Evolutionary conservation across 2,797 vertebrate species (phyloP).

Genomic region (Microctenopoma stevenorrisi): DNA sequence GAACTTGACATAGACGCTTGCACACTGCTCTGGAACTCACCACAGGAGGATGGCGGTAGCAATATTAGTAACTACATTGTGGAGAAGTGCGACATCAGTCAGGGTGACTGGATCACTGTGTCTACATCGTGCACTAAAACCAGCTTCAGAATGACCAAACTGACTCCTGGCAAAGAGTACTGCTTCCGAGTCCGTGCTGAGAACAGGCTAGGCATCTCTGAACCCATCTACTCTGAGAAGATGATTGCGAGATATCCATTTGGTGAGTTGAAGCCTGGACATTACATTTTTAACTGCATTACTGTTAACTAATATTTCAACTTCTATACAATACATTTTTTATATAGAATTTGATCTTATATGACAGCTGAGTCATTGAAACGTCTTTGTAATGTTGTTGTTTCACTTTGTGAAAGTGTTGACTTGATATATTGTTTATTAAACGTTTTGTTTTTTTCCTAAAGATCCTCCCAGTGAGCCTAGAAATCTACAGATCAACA

Average conservation of each 20-base stretch:
- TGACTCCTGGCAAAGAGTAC: slow-evolving; percentile 93
- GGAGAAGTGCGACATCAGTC: slow-evolving; percentile 95
- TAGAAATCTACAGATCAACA: slow-evolving; percentile 90
- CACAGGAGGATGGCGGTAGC: slow-evolving; percentile 96
- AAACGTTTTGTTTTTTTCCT: slow-evolving; percentile 6
- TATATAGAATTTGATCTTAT: too few species aligned
- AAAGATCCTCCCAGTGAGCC: slow-evolving; percentile 95
- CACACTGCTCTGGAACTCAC: slow-evolving; percentile 93
- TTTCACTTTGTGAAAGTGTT: too few species aligned
- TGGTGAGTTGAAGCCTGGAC: slow-evolving; percentile 82
- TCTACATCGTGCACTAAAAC: slow-evolving; percentile 94
- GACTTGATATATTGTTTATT: neutral
- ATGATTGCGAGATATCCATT: slow-evolving; percentile 93
- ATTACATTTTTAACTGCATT: neutral
- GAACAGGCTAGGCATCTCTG: slow-evolving; percentile 95
- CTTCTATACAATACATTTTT: too few species aligned
- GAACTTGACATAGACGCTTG: slow-evolving; percentile 95
- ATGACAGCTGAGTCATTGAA: too few species aligned
- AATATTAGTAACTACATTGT: slow-evolving; percentile 97
- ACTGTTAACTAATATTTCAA: neutral
- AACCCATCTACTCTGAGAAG: slow-evolving; percentile 91
- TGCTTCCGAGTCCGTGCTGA: slow-evolving; percentile 96
- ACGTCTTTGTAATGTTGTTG: too few species aligned
- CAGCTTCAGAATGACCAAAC: slow-evolving; percentile 91
- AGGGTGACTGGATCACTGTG: slow-evolving; percentile 94